phyloP scores from a whole-genome alignment of 2,888 invertebrate genomes.

The Parnassius apollo region DNA sequence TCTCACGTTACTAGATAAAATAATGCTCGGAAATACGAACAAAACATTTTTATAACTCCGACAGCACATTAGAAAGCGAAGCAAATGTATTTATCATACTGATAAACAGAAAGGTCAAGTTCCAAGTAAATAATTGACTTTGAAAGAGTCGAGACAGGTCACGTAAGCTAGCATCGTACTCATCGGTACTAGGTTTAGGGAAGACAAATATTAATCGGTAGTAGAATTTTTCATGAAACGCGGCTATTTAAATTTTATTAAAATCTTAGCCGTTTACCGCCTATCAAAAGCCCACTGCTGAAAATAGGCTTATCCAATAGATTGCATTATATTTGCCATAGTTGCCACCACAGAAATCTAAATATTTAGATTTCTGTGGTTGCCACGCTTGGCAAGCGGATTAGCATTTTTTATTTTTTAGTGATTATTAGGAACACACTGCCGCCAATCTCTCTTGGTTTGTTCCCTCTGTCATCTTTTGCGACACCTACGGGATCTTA shows the following conservation, averaged over 20 bases:
- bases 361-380: no score
- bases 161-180: constrained; percentile 31
- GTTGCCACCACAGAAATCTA: no score
- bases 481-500: no score
- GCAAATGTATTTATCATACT: constrained; percentile 40
- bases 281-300: no score
- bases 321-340: no score
- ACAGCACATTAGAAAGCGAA: constrained; percentile 35
- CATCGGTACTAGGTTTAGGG: constrained; percentile 10
- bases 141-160: constrained; percentile 39
- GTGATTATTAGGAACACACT: no score
- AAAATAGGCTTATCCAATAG: no score
- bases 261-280: no score
- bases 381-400: no score
- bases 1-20: constrained; percentile 32
- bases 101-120: constrained; percentile 43
- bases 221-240: constrained; percentile 16
- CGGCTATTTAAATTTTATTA: neutral
- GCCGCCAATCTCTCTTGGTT: no score
- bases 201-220: constrained; percentile 20
- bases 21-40: constrained; percentile 27
- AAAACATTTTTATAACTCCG: constrained; percentile 28
- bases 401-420: no score
- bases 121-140: constrained; percentile 38
- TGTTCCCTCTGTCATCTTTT: no score